Conservation (phyloP, 2,888 invertebrate species). For the Phrixothrix hirtus region DNA sequence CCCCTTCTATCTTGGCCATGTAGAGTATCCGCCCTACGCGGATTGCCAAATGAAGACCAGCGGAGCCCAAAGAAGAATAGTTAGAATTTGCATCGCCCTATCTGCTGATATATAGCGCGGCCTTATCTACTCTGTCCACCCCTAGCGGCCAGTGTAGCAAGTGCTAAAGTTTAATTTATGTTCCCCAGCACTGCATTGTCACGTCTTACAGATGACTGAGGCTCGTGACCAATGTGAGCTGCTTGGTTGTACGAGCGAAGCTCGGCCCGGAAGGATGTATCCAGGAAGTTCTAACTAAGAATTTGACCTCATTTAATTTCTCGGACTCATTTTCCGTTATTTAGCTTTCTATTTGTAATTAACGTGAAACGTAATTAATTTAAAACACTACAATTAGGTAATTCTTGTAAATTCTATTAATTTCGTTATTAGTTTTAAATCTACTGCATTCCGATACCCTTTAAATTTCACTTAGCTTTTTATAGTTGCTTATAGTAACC, state of each 20-base stretch:
- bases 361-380: too few relatives aligned
- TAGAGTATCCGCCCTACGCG: slow-evolving; percentile 36
- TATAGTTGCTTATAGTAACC: too few relatives aligned
- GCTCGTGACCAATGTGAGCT: slow-evolving; percentile 28
- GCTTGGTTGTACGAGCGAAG: slow-evolving; percentile 17
- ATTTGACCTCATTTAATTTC: slow-evolving; percentile 10
- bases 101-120: slow-evolving; percentile 54
- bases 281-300: slow-evolving; percentile 18
- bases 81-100: slow-evolving; percentile 52
- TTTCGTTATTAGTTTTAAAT: too few relatives aligned
- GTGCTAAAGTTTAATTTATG: slow-evolving; percentile 59
- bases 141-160: slow-evolving; percentile 54
- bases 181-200: slow-evolving; percentile 55
- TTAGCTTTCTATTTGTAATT: slow-evolving; percentile 2
- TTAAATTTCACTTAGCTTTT: too few relatives aligned
- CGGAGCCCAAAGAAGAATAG: slow-evolving; percentile 47
- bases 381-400: too few relatives aligned
- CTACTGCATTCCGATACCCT: too few relatives aligned
- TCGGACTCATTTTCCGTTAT: neutral
- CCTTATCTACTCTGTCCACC: slow-evolving; percentile 58
- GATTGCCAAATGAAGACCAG: slow-evolving; percentile 43
- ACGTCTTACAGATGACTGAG: slow-evolving; percentile 57
- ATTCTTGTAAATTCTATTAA: too few relatives aligned
- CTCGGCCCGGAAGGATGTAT: slow-evolving; percentile 12
- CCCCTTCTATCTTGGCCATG: slow-evolving; percentile 40